These are phyloP conservation scores for Prionailurus bengalensis DNA, from an alignment of 2,113 vertebrate species.

Conservation along the genomic window DNA sequence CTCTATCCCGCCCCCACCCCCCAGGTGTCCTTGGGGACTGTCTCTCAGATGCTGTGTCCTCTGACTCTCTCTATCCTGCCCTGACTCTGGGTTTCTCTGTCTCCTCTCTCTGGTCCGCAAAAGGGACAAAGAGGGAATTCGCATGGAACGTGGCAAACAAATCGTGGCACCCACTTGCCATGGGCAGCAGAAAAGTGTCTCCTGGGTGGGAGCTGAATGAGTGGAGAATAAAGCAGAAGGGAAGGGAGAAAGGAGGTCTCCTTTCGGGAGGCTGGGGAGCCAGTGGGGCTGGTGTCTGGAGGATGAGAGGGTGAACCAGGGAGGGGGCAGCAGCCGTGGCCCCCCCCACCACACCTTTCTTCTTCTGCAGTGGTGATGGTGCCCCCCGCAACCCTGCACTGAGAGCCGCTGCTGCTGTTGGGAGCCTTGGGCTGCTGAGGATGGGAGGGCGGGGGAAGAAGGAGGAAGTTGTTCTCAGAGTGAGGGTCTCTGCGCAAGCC, in stretches of 20 bases:
- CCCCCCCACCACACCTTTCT: background rate
- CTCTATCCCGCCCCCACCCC: background rate
- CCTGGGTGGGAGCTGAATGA: background rate
- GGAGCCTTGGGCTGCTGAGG: background rate
- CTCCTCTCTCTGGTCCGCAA: background rate
- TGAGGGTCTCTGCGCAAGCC: conserved; percentile 13
- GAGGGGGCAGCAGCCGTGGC: background rate
- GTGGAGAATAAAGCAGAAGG: background rate
- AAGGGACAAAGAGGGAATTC: background rate
- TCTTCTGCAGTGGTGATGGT: too few relatives aligned
- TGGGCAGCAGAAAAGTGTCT: background rate
- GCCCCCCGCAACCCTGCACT: background rate
- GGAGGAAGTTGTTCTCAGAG: conserved; percentile 19
- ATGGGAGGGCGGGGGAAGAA: background rate
- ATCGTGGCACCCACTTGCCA: background rate
- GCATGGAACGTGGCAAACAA: background rate
- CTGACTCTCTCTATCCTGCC: background rate
- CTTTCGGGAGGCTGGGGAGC: background rate
- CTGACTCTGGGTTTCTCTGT: background rate
- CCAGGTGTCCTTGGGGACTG: background rate
- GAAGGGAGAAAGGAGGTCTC: background rate
- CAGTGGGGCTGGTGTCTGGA: background rate
- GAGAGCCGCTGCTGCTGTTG: background rate
- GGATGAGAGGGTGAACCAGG: background rate
- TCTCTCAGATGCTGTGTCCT: background rate